Conservation (phyloP, 1,140 invertebrate genomes). For the Drosophila nigromelanica region DNA sequence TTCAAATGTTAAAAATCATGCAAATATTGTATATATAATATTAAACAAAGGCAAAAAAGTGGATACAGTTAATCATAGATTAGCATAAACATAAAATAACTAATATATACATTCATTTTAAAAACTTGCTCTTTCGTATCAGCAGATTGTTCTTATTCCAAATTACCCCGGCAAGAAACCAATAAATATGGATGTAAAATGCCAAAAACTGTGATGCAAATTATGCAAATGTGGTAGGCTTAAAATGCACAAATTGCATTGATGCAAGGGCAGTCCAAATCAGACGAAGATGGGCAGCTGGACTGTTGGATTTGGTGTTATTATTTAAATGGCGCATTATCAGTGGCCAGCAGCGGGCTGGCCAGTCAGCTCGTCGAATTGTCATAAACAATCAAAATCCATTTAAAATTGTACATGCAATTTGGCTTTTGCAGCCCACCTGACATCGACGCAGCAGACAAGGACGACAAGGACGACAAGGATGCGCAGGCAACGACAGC, state of each 20-base stretch:
- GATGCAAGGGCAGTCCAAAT: constrained; percentile 3
- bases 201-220: constrained; percentile 11
- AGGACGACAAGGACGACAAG: not conserved
- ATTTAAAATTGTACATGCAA: constrained; percentile 82
- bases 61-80: too few relatives aligned
- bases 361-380: constrained; percentile 73
- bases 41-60: too few relatives aligned
- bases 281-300: constrained; percentile 12
- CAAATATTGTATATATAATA: too few relatives aligned
- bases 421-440: constrained; percentile 53
- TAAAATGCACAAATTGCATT: constrained; percentile 57
- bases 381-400: constrained; percentile 83
- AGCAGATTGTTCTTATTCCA: too few relatives aligned
- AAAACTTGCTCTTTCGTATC: too few relatives aligned
- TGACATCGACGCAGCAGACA: constrained; percentile 52
- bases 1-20: too few relatives aligned
- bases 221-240: constrained; percentile 50
- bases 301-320: constrained; percentile 29
- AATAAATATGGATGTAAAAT: constrained; percentile 24
- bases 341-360: constrained; percentile 69
- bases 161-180: not conserved
- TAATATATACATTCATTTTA: too few relatives aligned
- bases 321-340: constrained; percentile 80
- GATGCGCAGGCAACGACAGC: constrained; percentile 50
- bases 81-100: too few relatives aligned